These are phyloP conservation scores for Sciaenops ocellatus DNA, from an alignment of 2,797 vertebrate species.

Conservation along the genomic window DNA sequence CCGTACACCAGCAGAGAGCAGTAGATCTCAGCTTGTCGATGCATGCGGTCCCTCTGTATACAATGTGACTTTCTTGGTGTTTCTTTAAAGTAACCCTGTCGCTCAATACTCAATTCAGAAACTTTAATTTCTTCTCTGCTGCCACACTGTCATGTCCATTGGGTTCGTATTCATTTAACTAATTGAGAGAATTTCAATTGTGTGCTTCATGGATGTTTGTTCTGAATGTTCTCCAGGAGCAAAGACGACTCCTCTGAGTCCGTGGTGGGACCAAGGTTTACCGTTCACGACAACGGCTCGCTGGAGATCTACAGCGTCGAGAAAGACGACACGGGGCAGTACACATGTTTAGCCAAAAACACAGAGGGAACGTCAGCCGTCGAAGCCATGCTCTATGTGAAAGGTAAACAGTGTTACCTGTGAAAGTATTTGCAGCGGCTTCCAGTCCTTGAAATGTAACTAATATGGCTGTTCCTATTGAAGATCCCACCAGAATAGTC, in stretches of 20 bases:
- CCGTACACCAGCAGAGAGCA: slow-evolving; percentile 79
- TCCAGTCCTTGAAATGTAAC: slow-evolving; percentile 48
- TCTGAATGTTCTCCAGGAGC: slow-evolving; percentile 83
- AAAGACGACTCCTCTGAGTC: slow-evolving; percentile 87
- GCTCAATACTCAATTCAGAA: slow-evolving; percentile 18
- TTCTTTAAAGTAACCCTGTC: slow-evolving; percentile 15
- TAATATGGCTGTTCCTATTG: slow-evolving; percentile 53
- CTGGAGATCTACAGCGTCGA: slow-evolving; percentile 87
- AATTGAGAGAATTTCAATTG: neutral
- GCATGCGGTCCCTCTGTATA: neutral
- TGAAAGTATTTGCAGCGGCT: slow-evolving; percentile 10
- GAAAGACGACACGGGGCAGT: slow-evolving; percentile 89
- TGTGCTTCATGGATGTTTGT: slow-evolving; percentile 2
- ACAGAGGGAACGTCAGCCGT: slow-evolving; percentile 88
- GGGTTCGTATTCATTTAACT: slow-evolving; percentile 6
- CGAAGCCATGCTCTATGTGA: slow-evolving; percentile 88
- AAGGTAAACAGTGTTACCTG: slow-evolving; percentile 83
- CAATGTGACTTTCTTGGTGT: slow-evolving; percentile 7
- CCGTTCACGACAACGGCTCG: slow-evolving; percentile 87
- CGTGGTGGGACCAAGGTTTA: slow-evolving; percentile 82
- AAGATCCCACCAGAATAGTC: slow-evolving; percentile 92
- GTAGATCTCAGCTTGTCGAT: slow-evolving; percentile 65
- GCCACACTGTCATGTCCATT: neutral
- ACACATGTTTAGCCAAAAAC: slow-evolving; percentile 92
- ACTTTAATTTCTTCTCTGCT: slow-evolving; percentile 20